Percentiles rank a stretch among this genome's conserved stretches.
phyloP scores from a whole-genome alignment of 1,140 invertebrate genomes.

The Phocides pigmalion region DNA sequence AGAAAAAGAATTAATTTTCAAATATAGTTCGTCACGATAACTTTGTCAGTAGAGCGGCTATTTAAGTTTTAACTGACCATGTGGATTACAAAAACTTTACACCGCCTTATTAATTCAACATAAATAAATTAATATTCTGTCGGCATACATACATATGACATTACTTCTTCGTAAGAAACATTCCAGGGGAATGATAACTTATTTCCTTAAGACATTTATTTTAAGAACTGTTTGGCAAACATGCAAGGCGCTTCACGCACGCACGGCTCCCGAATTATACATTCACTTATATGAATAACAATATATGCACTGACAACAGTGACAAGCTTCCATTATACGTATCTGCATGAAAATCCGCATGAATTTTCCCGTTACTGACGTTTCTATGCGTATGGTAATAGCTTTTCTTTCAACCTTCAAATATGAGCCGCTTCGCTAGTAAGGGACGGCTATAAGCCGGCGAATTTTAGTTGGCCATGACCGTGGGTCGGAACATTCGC shows the following conservation, averaged over 20 bases:
- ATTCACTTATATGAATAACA: constrained; percentile 35
- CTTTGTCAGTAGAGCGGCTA: neutral
- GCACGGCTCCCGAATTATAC: constrained; percentile 30
- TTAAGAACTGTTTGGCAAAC: constrained; percentile 34
- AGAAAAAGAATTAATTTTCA: neutral
- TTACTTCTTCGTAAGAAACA: constrained; percentile 34
- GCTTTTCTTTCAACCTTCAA: constrained; percentile 32
- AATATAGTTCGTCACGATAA: neutral
- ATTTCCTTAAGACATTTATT: constrained; percentile 31
- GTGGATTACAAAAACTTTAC: constrained; percentile 12
- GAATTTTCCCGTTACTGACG: constrained; percentile 22
- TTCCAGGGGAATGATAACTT: constrained; percentile 32
- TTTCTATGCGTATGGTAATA: constrained; percentile 20
- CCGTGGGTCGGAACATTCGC: constrained; percentile 35
- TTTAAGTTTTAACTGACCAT: neutral
- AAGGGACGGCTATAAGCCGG: constrained; percentile 37
- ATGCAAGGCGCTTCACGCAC: constrained; percentile 30
- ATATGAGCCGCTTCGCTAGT: constrained; percentile 13
- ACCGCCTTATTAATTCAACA: constrained; percentile 27
- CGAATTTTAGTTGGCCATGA: constrained; percentile 38
- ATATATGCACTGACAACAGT: constrained; percentile 21
- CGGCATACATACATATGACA: constrained; percentile 27
- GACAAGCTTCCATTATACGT: constrained; percentile 17
- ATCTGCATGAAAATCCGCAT: constrained; percentile 33
- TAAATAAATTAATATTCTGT: constrained; percentile 31